Conservation (phyloP, 2,113 vertebrate genomes). For the Eublepharis macularius region DNA sequence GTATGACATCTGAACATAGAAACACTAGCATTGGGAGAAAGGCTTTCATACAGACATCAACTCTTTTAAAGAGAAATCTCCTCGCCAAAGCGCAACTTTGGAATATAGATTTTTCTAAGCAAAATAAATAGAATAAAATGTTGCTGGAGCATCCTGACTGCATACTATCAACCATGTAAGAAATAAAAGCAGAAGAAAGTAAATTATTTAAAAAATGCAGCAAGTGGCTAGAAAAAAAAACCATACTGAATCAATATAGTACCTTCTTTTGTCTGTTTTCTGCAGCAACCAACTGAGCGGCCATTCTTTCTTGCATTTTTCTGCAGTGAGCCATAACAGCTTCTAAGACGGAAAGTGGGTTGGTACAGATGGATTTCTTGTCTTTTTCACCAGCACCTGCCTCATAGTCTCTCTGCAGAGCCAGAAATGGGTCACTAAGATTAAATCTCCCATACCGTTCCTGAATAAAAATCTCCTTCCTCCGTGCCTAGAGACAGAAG, state of each 20-base stretch:
- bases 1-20: not conserved
- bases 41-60: not conserved
- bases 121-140: too few relatives aligned
- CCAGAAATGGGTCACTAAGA: constrained; percentile 96
- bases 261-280: constrained; percentile 97
- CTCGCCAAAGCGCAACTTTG: not conserved
- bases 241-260: constrained; percentile 26
- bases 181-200: not conserved
- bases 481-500: constrained; percentile 82
- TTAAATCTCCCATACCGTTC: constrained; percentile 95
- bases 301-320: constrained; percentile 98
- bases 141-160: not conserved
- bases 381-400: constrained; percentile 84
- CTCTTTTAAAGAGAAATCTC: not conserved
- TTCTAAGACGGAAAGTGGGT: constrained; percentile 94
- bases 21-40: not conserved
- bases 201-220: not conserved
- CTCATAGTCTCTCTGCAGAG: constrained; percentile 95
- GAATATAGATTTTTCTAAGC: too few relatives aligned
- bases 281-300: constrained; percentile 90
- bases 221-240: not conserved
- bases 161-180: not conserved
- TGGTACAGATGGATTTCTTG: constrained; percentile 87
- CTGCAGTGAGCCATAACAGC: constrained; percentile 97
- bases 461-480: constrained; percentile 96